Evolutionary conservation across 1,140 invertebrate genomes (phyloP).

Genomic region (Lordiphosa collinella): DNA sequence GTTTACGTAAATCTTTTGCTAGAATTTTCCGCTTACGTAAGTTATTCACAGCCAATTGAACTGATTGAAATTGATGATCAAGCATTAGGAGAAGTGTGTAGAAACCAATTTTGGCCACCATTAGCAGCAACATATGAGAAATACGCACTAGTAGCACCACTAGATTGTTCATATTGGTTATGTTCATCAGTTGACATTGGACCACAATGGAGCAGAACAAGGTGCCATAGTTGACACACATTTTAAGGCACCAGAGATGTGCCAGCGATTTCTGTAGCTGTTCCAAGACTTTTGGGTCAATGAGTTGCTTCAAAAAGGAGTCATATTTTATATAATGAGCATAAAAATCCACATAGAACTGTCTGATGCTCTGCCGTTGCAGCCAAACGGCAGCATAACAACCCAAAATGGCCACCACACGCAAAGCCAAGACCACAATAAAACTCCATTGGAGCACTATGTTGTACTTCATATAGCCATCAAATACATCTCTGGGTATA

Average conservation of each 20-base stretch:
- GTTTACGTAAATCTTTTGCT: neutral
- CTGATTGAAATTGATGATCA: slow-evolving; percentile 31
- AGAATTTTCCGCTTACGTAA: neutral
- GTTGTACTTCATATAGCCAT: slow-evolving; percentile 37
- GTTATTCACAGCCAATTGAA: slow-evolving; percentile 30
- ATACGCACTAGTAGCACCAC: neutral
- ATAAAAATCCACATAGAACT: slow-evolving; percentile 24
- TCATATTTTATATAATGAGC: slow-evolving; percentile 10
- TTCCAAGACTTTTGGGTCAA: neutral
- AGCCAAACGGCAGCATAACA: slow-evolving; percentile 40
- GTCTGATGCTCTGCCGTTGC: slow-evolving; percentile 15
- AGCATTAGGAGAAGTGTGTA: slow-evolving; percentile 22
- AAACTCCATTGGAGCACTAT: slow-evolving; percentile 38
- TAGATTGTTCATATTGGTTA: neutral
- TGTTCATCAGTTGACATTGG: slow-evolving; percentile 24
- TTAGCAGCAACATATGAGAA: slow-evolving; percentile 15
- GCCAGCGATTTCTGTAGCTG: slow-evolving; percentile 17
- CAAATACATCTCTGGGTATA: slow-evolving; percentile 1
- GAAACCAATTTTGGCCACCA: slow-evolving; percentile 15
- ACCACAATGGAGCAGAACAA: slow-evolving; percentile 13
- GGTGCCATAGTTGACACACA: slow-evolving; percentile 16
- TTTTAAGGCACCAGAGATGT: neutral
- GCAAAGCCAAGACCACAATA: neutral
- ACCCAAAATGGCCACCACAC: neutral
- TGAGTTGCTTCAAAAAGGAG: neutral